phyloP scores from a whole-genome alignment of 2,888 invertebrate genomes.

The Linyphia triangularis region DNA sequence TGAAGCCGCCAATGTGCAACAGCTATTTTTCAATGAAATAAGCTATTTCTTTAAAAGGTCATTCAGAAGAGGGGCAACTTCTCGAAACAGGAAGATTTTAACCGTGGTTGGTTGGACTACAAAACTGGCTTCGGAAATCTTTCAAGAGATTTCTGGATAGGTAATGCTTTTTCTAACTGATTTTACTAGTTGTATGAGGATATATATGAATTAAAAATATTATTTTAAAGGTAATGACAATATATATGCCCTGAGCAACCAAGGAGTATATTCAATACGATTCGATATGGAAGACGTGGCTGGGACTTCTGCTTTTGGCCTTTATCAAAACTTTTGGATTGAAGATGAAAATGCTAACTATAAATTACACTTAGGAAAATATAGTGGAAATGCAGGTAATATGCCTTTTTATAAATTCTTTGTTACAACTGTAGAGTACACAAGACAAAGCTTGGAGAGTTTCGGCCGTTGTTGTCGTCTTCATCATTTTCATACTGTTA shows the following conservation, averaged over 20 bases:
- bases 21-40: no score
- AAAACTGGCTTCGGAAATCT: conserved; percentile 9
- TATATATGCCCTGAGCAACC: conserved; percentile 15
- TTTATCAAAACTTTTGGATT: not conserved
- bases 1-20: no score
- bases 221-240: conserved; percentile 9
- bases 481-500: not conserved
- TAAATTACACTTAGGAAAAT: not conserved
- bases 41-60: no score
- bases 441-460: not conserved
- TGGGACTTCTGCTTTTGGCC: not conserved
- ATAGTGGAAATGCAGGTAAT: conserved; percentile 2
- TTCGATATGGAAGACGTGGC: not conserved
- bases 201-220: not conserved
- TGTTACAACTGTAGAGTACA: not conserved
- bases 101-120: not conserved
- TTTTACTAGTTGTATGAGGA: no score
- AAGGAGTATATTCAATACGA: not conserved
- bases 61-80: conserved; percentile 35
- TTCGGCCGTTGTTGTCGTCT: not conserved
- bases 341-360: not conserved
- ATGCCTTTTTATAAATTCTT: not conserved
- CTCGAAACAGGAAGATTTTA: not conserved
- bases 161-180: no score
- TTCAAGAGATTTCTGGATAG: conserved; percentile 8